A percentile compares a stretch with the other conserved stretches of the same genome.
phyloP scores from a whole-genome alignment of 2,797 vertebrate species.

The Xenentodon cancila region DNA sequence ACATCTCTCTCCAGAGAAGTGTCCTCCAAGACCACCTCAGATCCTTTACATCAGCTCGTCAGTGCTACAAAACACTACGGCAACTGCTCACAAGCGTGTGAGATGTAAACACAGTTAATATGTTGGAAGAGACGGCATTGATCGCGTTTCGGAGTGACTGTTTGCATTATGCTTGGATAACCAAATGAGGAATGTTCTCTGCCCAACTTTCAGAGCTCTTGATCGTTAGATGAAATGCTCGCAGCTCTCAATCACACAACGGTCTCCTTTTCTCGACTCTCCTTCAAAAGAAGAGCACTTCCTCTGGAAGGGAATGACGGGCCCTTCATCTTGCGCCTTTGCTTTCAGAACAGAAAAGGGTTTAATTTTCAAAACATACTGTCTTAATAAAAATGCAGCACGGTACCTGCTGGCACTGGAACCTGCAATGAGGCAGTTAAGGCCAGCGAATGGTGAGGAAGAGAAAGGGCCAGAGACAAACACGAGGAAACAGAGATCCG shows the following conservation, averaged over 20 bases:
- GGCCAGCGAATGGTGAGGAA: conserved; percentile 33
- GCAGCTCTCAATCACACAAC: conserved; percentile 51
- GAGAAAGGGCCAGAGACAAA: conserved; percentile 16
- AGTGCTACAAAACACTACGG: conserved; percentile 64
- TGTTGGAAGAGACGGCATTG: conserved; percentile 58
- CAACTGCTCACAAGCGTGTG: conserved; percentile 61
- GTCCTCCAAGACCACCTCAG: conserved; percentile 49
- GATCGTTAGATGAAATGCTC: conserved; percentile 58
- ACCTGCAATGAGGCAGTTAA: conserved; percentile 32
- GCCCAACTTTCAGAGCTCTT: conserved; percentile 56
- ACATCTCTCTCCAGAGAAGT: conserved; percentile 61
- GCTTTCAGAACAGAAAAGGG: conserved; percentile 12
- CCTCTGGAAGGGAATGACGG: conserved; percentile 25
- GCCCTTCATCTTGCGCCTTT: conserved; percentile 7
- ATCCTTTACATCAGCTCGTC: conserved; percentile 69
- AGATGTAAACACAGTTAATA: conserved; percentile 61
- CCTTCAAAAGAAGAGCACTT: conserved; percentile 43
- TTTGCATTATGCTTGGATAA: conserved; percentile 38
- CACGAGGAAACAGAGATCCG: conserved; percentile 5
- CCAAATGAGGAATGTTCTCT: conserved; percentile 50
- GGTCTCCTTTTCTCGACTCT: conserved; percentile 13
- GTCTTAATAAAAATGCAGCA: conserved; percentile 18
- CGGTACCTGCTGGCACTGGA: conserved; percentile 20
- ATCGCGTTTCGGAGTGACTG: conserved; percentile 63
- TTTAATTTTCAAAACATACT: conserved; percentile 11